A percentile compares a stretch with the other conserved stretches of the same genome.
Evolutionary conservation across 2,797 vertebrate species (phyloP).

Genomic region (Poecilia picta): DNA sequence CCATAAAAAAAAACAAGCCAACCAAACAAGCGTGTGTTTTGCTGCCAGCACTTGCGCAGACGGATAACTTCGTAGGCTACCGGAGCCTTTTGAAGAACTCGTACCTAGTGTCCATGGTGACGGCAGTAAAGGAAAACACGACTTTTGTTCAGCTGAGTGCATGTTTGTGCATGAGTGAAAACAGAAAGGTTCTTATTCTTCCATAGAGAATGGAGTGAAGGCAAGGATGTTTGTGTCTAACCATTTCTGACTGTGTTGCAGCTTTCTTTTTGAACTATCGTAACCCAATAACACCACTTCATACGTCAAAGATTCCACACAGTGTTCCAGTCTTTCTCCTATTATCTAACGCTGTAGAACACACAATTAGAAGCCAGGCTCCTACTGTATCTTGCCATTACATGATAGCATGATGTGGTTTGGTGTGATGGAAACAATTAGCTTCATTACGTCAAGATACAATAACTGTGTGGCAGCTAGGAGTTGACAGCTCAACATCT

Average conservation of each 20-base stretch:
- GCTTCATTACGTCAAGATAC: background rate
- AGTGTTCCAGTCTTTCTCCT: background rate
- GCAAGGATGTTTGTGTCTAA: constrained; percentile 62
- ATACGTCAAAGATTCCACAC: background rate
- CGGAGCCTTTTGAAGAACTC: constrained; percentile 57
- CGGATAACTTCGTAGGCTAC: constrained; percentile 51
- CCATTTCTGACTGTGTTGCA: background rate
- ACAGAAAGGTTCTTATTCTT: constrained; percentile 46
- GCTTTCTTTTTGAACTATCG: background rate
- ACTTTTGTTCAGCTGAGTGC: constrained; percentile 36
- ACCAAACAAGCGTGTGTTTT: constrained; percentile 70
- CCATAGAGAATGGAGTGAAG: constrained; percentile 47
- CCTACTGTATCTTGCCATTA: background rate
- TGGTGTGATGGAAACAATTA: background rate
- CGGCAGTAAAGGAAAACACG: constrained; percentile 52
- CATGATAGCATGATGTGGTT: background rate
- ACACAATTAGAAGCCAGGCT: background rate
- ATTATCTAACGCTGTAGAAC: background rate
- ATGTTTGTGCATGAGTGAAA: constrained; percentile 26
- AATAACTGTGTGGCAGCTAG: background rate
- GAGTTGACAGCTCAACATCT: constrained; percentile 25
- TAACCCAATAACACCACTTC: background rate
- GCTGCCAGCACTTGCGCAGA: constrained; percentile 66
- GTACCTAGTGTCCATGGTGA: constrained; percentile 69
- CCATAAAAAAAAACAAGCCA: constrained; percentile 47